Base-by-base conservation (phyloP, 1,140 invertebrate genomes). In the Drosophila bifasciata region DNA sequence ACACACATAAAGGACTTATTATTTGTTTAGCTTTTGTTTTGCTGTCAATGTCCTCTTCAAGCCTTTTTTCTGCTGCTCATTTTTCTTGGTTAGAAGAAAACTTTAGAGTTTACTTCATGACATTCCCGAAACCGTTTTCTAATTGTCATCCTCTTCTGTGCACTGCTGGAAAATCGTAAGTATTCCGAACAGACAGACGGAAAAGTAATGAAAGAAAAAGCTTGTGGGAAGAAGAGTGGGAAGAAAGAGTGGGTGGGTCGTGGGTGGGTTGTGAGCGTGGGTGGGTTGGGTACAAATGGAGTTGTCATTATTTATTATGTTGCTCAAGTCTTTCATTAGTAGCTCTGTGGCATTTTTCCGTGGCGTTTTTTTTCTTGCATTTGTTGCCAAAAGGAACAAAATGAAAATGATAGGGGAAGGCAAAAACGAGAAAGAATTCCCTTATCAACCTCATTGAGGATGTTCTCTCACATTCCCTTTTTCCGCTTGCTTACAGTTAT, bases 231-330 rank as follows among this genome's bases (percentile, higher is more conserved):
- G 41, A 59, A 70, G 25, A 45, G 60, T 19, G 55, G 16, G 43
- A 49, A 32, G 21, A 13, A 8, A 39, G 44, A 21, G 23, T 23
- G 23, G 13, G 23, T 15, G 19, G 28, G 17, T 19, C n/a, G 41
- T 40, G 39, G 46, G 43, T n/a, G 21, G 19, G 19, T 1, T 21
- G 19, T 4, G 1, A 21, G 19, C 19, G 19, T 21, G 19, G 19
- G 19, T 21, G 19, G 19, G 19, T 21, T 2, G 19, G 19, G 19
- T 21, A 3, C 3, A 48, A 36, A 45, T 68, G 58, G 62, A 60
- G 55, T 78, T 81, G 83, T 71, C 83, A 88, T 88, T 88, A 88
- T 88, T 88, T 88, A 88, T 88, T 88, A 88, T 83, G 86, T 88
- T 89, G 64, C 77, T 83, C 83, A 60, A 83, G 83, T 88, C 83